phyloP scores from a whole-genome alignment of 2,797 vertebrate species.

The Syndactyla subalaris region DNA sequence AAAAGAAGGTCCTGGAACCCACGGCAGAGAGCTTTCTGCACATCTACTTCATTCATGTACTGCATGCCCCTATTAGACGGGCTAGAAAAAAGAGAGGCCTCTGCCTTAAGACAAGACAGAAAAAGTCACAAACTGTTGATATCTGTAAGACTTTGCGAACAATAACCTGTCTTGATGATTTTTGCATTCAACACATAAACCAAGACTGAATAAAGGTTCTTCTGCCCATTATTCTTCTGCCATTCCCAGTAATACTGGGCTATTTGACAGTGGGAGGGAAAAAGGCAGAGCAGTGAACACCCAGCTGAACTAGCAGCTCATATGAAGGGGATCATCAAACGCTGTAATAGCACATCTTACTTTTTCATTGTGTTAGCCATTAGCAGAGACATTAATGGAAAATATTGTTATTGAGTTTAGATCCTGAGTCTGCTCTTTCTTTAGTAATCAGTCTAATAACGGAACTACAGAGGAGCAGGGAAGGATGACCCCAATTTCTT shows the following conservation, averaged over 20 bases:
- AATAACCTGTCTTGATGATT: neutral
- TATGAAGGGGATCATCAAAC: neutral
- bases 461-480: neutral
- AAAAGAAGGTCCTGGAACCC: neutral
- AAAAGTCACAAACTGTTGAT: neutral
- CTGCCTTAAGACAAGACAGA: neutral
- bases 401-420: neutral
- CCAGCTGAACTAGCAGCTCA: neutral
- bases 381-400: neutral
- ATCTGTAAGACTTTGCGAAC: neutral
- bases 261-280: neutral
- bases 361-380: neutral
- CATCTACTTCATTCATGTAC: neutral
- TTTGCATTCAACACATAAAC: neutral
- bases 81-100: neutral
- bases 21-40: neutral
- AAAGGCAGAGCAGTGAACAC: neutral
- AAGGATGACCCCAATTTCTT: neutral
- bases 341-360: neutral
- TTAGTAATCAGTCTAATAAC: neutral
- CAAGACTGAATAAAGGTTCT: neutral
- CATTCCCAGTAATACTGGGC: neutral
- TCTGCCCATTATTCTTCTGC: neutral
- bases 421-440: neutral
- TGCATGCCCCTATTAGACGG: neutral